Evolutionary conservation across 2,888 invertebrate genomes (phyloP).

Genomic region (Rhorus exstirpatorius): DNA sequence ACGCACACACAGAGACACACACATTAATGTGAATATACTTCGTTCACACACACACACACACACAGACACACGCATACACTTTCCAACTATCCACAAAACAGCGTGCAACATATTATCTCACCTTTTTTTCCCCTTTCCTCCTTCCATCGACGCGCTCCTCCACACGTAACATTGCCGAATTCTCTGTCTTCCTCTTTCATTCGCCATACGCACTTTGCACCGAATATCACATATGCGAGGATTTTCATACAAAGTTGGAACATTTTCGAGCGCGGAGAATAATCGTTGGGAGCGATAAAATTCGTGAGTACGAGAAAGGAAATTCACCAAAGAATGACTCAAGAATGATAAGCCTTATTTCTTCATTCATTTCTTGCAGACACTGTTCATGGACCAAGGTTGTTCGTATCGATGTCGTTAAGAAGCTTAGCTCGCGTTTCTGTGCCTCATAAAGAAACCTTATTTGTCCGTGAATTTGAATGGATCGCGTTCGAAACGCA

Average conservation of each 20-base stretch:
- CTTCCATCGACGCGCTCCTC: slow-evolving; percentile 15
- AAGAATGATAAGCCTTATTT: no score
- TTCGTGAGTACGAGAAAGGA: no score
- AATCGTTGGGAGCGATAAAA: no score
- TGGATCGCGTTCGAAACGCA: no score
- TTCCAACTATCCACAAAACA: slow-evolving; percentile 60
- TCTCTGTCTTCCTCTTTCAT: slow-evolving; percentile 3
- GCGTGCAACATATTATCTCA: slow-evolving; percentile 69
- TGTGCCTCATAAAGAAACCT: no score
- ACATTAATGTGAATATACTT: slow-evolving; percentile 2
- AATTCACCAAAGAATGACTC: no score
- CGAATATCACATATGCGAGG: slow-evolving; percentile 12
- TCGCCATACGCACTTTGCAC: slow-evolving; percentile 36
- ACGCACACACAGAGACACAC: slow-evolving; percentile 13
- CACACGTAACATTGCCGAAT: slow-evolving; percentile 28
- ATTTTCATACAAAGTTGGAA: slow-evolving; percentile 3
- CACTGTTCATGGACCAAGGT: no score
- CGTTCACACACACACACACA: slow-evolving; percentile 7
- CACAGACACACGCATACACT: slow-evolving; percentile 15
- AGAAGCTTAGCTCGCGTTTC: no score
- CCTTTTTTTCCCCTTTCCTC: slow-evolving; percentile 48
- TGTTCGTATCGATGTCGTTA: no score
- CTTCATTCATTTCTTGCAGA: no score
- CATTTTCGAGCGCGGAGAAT: no score
- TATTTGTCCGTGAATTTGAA: no score